A percentile compares a stretch with the other conserved stretches of the same genome.
These are phyloP conservation scores for Drosophila hydei DNA, from an alignment of 1,140 invertebrate species.

Conservation along the genomic window DNA sequence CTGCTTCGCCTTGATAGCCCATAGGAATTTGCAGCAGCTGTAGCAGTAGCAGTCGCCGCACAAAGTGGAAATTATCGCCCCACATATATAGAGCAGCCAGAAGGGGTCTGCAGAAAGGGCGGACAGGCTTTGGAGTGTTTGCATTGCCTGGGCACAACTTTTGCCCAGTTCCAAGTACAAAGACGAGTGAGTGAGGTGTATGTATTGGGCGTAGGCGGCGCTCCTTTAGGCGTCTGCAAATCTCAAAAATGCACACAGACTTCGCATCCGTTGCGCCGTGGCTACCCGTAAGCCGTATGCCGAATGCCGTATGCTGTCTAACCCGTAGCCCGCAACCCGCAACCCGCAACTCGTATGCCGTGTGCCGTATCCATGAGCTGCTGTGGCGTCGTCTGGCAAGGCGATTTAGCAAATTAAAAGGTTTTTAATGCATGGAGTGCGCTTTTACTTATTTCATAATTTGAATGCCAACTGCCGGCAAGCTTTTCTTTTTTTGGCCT, in stretches of 20 bases:
- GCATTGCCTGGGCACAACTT: slow-evolving; percentile 67
- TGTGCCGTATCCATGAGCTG: slow-evolving; percentile 23
- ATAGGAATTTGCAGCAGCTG: slow-evolving; percentile 51
- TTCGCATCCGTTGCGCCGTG: slow-evolving; percentile 57
- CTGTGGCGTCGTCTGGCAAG: slow-evolving; percentile 74
- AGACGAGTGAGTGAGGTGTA: slow-evolving; percentile 36
- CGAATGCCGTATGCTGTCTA: not conserved
- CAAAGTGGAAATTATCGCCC: slow-evolving; percentile 77
- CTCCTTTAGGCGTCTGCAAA: slow-evolving; percentile 75
- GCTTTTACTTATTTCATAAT: slow-evolving; percentile 82
- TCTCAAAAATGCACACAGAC: slow-evolving; percentile 77
- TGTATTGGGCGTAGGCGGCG: slow-evolving; percentile 40
- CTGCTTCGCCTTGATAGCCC: slow-evolving; percentile 53
- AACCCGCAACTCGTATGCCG: not conserved
- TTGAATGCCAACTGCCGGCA: slow-evolving; percentile 60
- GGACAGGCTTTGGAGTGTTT: slow-evolving; percentile 60
- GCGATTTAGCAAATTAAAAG: slow-evolving; percentile 84
- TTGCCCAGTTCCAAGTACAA: slow-evolving; percentile 50
- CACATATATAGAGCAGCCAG: slow-evolving; percentile 16
- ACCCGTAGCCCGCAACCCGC: not conserved
- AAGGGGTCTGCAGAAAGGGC: not conserved
- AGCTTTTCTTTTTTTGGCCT: slow-evolving; percentile 43
- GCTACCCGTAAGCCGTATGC: slow-evolving; percentile 9
- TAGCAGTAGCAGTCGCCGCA: slow-evolving; percentile 41
- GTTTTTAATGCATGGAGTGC: slow-evolving; percentile 83